Evolutionary conservation across 2,113 vertebrate species (phyloP).

Genomic region (Gulo gulo): DNA sequence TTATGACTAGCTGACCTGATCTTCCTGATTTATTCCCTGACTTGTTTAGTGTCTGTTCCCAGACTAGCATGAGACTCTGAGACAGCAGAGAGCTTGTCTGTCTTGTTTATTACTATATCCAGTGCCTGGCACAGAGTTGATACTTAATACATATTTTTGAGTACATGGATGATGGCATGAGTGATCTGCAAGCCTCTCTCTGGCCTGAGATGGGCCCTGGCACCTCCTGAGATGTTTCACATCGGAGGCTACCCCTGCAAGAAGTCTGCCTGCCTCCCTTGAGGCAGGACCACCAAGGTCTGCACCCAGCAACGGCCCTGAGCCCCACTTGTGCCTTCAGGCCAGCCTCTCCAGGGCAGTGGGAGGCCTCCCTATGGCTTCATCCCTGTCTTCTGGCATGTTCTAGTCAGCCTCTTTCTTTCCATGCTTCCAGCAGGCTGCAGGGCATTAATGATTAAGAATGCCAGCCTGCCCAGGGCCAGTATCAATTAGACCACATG

Average conservation of each 20-base stretch:
- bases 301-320: not conserved
- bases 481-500: conserved; percentile 41
- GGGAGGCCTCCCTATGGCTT: not conserved
- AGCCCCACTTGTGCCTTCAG: not conserved
- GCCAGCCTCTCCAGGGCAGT: not conserved
- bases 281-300: not conserved
- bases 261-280: not conserved
- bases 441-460: conserved; percentile 71
- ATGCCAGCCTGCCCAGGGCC: conserved; percentile 52
- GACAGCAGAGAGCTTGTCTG: not conserved
- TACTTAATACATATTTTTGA: not conserved
- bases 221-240: not conserved
- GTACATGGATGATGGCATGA: not conserved
- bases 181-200: not conserved
- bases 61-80: not conserved
- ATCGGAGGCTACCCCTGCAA: not conserved
- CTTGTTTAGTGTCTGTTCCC: conserved; percentile 21
- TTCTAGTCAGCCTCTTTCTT: conserved; percentile 43
- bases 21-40: conserved; percentile 35
- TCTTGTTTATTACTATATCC: not conserved
- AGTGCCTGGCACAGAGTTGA: not conserved
- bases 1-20: not conserved
- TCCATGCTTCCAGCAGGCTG: conserved; percentile 53
- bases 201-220: not conserved
- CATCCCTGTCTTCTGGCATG: not conserved